Conservation (phyloP, 2,113 vertebrate species). For the Syngnathus typhle region DNA sequence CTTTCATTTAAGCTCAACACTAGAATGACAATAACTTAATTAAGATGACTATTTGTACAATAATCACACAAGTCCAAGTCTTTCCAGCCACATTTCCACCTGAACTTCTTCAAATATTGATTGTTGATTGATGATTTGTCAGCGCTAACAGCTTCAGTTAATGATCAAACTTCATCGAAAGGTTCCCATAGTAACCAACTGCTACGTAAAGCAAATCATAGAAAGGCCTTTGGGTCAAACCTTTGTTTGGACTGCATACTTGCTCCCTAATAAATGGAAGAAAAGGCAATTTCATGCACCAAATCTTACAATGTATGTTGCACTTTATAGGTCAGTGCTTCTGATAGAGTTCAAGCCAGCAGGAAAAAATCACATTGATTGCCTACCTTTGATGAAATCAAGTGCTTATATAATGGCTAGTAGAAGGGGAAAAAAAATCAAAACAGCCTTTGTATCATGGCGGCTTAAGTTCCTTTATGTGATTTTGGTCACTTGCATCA, state of each 20-base stretch:
- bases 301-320: too few relatives aligned
- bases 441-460: background rate
- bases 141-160: constrained; percentile 27
- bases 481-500: background rate
- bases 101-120: constrained; percentile 16
- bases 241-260: background rate
- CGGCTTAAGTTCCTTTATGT: background rate
- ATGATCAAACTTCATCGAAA: background rate
- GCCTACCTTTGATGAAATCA: too few relatives aligned
- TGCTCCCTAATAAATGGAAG: background rate
- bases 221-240: constrained; percentile 19
- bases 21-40: background rate
- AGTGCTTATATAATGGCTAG: too few relatives aligned
- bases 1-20: background rate
- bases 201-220: constrained; percentile 41
- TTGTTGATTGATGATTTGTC: constrained; percentile 16
- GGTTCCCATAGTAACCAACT: constrained; percentile 50
- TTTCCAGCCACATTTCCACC: background rate
- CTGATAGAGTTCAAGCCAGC: too few relatives aligned
- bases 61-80: background rate
- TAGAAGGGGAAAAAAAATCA: too few relatives aligned
- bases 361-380: too few relatives aligned
- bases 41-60: background rate
- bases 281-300: too few relatives aligned
- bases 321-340: too few relatives aligned